Evolutionary conservation across 2,797 vertebrate species (phyloP).

Genomic region (Chromis chromis): DNA sequence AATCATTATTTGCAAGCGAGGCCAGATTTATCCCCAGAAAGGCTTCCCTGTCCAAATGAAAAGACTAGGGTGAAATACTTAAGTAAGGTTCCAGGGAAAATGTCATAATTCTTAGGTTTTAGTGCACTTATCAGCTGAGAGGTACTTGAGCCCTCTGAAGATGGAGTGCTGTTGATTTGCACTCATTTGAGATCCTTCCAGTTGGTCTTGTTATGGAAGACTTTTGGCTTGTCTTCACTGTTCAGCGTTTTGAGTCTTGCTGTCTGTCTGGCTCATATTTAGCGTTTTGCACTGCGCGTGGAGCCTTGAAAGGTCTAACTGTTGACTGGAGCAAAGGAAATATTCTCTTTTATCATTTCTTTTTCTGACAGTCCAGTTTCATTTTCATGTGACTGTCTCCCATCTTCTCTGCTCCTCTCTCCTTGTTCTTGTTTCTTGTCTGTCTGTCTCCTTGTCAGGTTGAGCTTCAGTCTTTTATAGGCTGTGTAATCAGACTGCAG

Average conservation of each 20-base stretch:
- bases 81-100: slow-evolving; percentile 23
- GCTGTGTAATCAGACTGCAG: slow-evolving; percentile 5
- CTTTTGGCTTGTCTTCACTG: slow-evolving; percentile 36
- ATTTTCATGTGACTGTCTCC: slow-evolving; percentile 20
- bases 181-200: slow-evolving; percentile 24
- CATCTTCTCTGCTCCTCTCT: slow-evolving; percentile 5
- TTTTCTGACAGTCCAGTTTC: slow-evolving; percentile 24
- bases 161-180: slow-evolving; percentile 52
- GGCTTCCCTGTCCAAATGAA: slow-evolving; percentile 13
- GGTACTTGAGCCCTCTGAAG: slow-evolving; percentile 31
- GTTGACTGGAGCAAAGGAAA: slow-evolving; percentile 14
- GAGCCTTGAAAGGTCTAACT: slow-evolving; percentile 14
- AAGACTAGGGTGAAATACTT: slow-evolving; percentile 18
- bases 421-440: slow-evolving; percentile 14
- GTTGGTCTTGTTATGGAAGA: slow-evolving; percentile 39
- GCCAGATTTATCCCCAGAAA: slow-evolving; percentile 16
- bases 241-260: slow-evolving; percentile 32
- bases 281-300: not conserved
- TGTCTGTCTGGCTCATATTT: slow-evolving; percentile 17
- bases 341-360: slow-evolving; percentile 27
- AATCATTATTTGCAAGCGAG: slow-evolving; percentile 11
- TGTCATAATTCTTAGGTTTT: slow-evolving; percentile 49
- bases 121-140: slow-evolving; percentile 50
- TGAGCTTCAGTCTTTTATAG: not conserved
- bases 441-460: slow-evolving; percentile 13